These are phyloP conservation scores for Crocidura indochinensis DNA, from an alignment of 2,797 vertebrate species.

Conservation along the genomic window DNA sequence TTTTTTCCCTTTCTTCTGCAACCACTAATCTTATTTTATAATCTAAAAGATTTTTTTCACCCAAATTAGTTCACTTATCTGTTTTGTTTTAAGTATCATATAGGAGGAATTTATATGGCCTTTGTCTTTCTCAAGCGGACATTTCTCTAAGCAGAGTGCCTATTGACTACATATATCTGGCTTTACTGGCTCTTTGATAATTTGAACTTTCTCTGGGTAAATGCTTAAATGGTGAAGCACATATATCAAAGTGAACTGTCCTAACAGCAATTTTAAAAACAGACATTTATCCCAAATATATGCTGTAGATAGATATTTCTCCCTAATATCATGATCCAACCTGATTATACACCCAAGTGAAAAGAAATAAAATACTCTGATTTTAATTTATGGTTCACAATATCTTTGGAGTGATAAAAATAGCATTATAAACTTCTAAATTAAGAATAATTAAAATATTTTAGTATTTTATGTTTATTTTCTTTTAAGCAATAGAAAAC, in stretches of 20 bases:
- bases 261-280: background rate
- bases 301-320: background rate
- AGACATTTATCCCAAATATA: background rate
- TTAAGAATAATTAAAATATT: background rate
- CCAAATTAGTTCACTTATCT: too few species aligned
- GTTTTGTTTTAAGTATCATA: too few species aligned
- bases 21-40: too few species aligned
- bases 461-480: background rate
- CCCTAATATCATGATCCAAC: background rate
- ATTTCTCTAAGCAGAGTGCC: too few species aligned
- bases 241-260: background rate
- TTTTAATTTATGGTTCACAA: background rate
- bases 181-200: too few species aligned
- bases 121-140: too few species aligned
- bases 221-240: too few species aligned
- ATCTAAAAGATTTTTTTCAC: too few species aligned
- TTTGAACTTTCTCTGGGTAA: too few species aligned
- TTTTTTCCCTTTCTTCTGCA: too few species aligned
- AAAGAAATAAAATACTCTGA: conserved; percentile 4
- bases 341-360: background rate
- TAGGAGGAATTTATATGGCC: too few species aligned
- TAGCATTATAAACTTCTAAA: conserved; percentile 1
- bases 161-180: too few species aligned
- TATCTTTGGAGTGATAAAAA: conserved; percentile 30
- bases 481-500: background rate